Conservation (phyloP, 2,113 vertebrate species). For the Chamaea fasciata region DNA sequence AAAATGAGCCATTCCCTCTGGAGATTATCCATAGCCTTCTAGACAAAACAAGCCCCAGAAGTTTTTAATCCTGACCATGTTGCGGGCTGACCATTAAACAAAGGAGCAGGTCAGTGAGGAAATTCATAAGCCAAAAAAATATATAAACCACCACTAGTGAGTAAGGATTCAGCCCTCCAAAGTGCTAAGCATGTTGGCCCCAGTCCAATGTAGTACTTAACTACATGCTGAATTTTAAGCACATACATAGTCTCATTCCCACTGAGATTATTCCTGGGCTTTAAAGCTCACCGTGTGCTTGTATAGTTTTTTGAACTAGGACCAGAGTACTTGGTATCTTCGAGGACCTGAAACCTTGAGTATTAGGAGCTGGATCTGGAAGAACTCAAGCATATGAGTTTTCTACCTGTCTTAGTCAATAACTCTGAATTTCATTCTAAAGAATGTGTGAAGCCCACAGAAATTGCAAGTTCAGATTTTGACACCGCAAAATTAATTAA, state of each 20-base stretch:
- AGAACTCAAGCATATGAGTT: not conserved
- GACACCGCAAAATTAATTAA: not conserved
- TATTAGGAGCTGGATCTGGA: not conserved
- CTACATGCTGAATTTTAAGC: conserved; percentile 50
- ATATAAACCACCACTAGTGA: not conserved
- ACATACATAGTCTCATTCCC: conserved; percentile 36
- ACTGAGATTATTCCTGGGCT: not conserved
- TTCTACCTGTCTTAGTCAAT: not conserved
- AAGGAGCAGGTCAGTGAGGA: conserved; percentile 15
- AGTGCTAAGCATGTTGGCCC: conserved; percentile 18
- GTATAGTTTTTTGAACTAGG: not conserved
- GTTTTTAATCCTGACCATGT: conserved; percentile 41
- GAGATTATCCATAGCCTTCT: conserved; percentile 43
- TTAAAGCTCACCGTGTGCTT: not conserved
- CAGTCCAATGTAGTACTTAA: conserved; percentile 9
- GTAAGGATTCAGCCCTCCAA: conserved; percentile 13
- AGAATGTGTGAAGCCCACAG: not conserved
- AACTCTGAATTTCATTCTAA: not conserved
- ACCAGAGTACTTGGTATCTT: not conserved
- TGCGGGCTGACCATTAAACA: not conserved
- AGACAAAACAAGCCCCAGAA: conserved; percentile 58
- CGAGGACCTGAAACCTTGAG: not conserved
- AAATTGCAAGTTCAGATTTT: not conserved
- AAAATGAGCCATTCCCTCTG: conserved; percentile 32
- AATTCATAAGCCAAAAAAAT: conserved; percentile 16